phyloP scores from a whole-genome alignment of 2,888 invertebrate species.

The Cordilura impudica region DNA sequence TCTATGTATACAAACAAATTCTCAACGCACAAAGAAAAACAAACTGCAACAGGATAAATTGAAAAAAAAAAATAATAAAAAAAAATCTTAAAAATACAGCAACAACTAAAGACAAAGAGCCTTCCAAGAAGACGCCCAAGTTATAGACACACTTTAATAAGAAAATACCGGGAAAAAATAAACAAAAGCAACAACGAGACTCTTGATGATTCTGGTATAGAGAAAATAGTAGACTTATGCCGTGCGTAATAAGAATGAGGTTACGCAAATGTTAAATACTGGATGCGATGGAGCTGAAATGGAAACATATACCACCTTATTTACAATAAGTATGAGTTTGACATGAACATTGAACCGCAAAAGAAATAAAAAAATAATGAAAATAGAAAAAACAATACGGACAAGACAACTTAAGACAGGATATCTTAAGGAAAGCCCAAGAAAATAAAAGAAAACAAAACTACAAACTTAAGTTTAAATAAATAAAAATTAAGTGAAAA shows the following conservation, averaged over 20 bases:
- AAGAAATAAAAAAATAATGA: slow-evolving; percentile 59
- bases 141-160: slow-evolving; percentile 25
- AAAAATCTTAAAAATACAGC: slow-evolving; percentile 5
- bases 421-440: not conserved
- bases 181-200: not conserved
- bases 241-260: slow-evolving; percentile 5
- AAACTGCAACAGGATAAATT: slow-evolving; percentile 27
- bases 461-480: slow-evolving; percentile 41
- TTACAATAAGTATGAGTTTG: slow-evolving; percentile 17
- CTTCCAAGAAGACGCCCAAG: slow-evolving; percentile 46
- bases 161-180: not conserved
- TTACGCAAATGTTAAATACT: slow-evolving; percentile 22
- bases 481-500: slow-evolving; percentile 56
- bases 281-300: not conserved
- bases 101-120: slow-evolving; percentile 27
- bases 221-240: slow-evolving; percentile 3
- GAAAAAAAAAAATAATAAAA: slow-evolving; percentile 16
- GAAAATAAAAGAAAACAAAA: slow-evolving; percentile 10
- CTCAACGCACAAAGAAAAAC: not conserved
- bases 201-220: slow-evolving; percentile 1
- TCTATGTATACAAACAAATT: not conserved
- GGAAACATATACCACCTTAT: not conserved
- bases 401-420: slow-evolving; percentile 27
- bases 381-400: not conserved
- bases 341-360: slow-evolving; percentile 44